Evolutionary conservation across 2,888 invertebrate species (phyloP).

Genomic region (Cosmia trapezina): DNA sequence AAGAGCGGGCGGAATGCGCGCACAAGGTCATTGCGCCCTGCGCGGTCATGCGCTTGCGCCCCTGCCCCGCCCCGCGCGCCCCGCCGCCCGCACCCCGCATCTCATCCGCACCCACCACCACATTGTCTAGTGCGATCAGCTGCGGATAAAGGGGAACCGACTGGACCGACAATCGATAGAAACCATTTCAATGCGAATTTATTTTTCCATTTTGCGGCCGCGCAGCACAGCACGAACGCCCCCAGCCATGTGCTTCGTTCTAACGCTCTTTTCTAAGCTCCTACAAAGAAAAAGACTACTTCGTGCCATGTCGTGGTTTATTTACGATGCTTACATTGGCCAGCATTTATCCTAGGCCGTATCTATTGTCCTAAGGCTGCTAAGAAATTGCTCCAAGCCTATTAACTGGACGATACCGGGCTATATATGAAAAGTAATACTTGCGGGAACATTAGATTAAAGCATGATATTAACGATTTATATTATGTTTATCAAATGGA

Average conservation of each 20-base stretch:
- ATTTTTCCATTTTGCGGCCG: constrained; percentile 81
- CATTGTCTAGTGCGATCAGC: constrained; percentile 88
- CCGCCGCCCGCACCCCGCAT: constrained; percentile 64
- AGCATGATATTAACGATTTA: constrained; percentile 18
- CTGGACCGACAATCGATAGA: constrained; percentile 83
- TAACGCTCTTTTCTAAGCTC: constrained; percentile 85
- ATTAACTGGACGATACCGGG: constrained; percentile 53
- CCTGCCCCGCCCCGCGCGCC: constrained; percentile 69
- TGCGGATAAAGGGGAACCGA: constrained; percentile 87
- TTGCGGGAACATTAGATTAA: constrained; percentile 32
- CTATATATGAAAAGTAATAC: constrained; percentile 46
- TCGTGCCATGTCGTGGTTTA: constrained; percentile 77
- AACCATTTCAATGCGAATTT: constrained; percentile 86
- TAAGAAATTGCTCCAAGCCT: constrained; percentile 57
- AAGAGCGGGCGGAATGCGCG: constrained; percentile 87
- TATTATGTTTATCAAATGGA: constrained; percentile 13
- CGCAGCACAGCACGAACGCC: constrained; percentile 80
- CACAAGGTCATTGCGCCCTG: constrained; percentile 90
- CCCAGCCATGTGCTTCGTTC: constrained; percentile 82
- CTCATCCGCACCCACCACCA: constrained; percentile 77
- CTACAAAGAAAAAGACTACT: constrained; percentile 78
- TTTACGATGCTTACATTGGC: constrained; percentile 81
- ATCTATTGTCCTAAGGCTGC: constrained; percentile 71
- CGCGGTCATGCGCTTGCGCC: constrained; percentile 89
- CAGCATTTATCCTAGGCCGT: constrained; percentile 77